Conservation (phyloP, 2,888 invertebrate species). For the Meandrusa payeni region DNA sequence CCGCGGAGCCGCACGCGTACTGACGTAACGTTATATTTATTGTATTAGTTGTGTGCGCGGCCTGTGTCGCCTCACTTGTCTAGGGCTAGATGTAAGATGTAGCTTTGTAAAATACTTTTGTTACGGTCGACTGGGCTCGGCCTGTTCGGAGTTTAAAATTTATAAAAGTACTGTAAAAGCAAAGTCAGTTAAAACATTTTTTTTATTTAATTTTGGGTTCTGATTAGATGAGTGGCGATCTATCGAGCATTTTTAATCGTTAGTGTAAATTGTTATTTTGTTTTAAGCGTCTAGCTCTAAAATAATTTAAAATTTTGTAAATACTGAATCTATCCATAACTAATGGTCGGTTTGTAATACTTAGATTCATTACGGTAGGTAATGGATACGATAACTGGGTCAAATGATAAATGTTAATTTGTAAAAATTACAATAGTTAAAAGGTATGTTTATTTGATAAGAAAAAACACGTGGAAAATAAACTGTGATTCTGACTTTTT, state of each 20-base stretch:
- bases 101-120: conserved; percentile 76
- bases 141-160: conserved; percentile 78
- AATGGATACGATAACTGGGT: conserved; percentile 70
- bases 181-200: conserved; percentile 66
- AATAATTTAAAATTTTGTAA: conserved; percentile 75
- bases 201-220: conserved; percentile 72
- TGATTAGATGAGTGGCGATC: conserved; percentile 72
- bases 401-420: conserved; percentile 65
- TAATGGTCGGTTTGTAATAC: conserved; percentile 64
- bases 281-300: conserved; percentile 76
- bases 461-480: conserved; percentile 76
- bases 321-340: conserved; percentile 70
- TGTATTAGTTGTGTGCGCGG: conserved; percentile 43
- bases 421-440: conserved; percentile 58
- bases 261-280: conserved; percentile 81
- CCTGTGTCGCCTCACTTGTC: conserved; percentile 52
- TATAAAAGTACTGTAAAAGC: conserved; percentile 62
- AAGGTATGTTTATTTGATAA: conserved; percentile 57
- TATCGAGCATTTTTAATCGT: conserved; percentile 79
- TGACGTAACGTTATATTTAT: conserved; percentile 55
- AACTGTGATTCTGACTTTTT: conserved; percentile 81
- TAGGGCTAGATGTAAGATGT: conserved; percentile 64
- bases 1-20: conserved; percentile 49
- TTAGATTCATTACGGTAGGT: conserved; percentile 72
- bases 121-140: conserved; percentile 77